phyloP scores from a whole-genome alignment of 92 coral and sea anemone species.

The Parazoanthus darwini region DNA sequence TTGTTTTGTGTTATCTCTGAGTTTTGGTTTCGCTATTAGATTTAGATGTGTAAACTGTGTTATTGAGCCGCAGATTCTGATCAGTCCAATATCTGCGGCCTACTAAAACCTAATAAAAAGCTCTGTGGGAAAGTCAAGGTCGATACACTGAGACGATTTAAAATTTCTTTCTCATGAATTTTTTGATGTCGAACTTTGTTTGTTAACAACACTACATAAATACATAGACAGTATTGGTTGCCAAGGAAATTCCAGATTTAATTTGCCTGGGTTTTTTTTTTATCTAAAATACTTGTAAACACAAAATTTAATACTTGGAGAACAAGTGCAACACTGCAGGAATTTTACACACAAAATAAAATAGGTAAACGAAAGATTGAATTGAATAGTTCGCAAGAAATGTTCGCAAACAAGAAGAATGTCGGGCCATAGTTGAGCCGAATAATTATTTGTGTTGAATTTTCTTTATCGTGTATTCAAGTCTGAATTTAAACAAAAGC shows the following conservation, averaged over 20 bases:
- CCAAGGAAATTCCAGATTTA: too few species aligned
- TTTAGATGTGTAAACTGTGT: neutral
- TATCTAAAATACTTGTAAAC: too few species aligned
- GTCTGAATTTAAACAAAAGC: conserved; percentile 1
- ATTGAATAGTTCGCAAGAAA: neutral
- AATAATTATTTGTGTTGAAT: neutral
- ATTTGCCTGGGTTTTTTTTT: too few species aligned
- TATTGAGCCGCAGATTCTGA: neutral
- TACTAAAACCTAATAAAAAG: neutral
- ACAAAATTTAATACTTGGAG: neutral
- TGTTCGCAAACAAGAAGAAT: neutral
- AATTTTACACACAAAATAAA: neutral
- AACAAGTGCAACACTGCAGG: neutral
- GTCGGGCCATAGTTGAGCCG: neutral
- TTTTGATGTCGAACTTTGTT: too few species aligned
- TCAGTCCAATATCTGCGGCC: neutral
- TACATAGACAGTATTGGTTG: too few species aligned
- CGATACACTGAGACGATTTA: too few species aligned
- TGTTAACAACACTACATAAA: too few species aligned
- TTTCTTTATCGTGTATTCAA: neutral
- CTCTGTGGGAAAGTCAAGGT: neutral
- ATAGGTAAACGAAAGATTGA: neutral
- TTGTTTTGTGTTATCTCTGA: neutral
- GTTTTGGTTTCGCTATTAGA: neutral
- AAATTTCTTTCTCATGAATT: too few species aligned